These are phyloP conservation scores for Limnothrissa miodon DNA, from an alignment of 2,113 vertebrate species.

Conservation along the genomic window DNA sequence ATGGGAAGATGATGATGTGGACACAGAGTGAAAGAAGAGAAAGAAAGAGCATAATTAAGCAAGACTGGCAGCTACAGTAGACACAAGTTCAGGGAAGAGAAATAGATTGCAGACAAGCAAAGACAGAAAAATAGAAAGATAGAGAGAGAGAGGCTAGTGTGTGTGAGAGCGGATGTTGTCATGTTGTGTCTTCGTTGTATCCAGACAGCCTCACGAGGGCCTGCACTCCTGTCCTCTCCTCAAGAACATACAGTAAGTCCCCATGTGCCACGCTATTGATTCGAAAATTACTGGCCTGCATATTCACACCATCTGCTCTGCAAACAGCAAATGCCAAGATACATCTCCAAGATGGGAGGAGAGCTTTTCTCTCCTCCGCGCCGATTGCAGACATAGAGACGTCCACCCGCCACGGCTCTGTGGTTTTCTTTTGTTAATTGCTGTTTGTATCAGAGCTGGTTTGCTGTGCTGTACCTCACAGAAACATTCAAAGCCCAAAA, in stretches of 20 bases:
- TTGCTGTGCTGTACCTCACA: not conserved
- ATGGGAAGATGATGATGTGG: not conserved
- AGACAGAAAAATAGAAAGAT: constrained; percentile 19
- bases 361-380: constrained; percentile 34
- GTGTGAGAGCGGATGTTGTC: constrained; percentile 7
- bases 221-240: constrained; percentile 52
- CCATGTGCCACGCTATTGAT: constrained; percentile 83
- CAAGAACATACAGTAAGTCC: constrained; percentile 81
- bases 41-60: not conserved
- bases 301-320: constrained; percentile 84
- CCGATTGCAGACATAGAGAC: not conserved
- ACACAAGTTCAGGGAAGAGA: not conserved
- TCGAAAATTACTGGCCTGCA: constrained; percentile 85
- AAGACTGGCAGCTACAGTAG: not conserved
- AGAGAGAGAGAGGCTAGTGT: not conserved
- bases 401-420: not conserved
- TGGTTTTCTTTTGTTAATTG: constrained; percentile 18
- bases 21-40: not conserved
- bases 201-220: constrained; percentile 51
- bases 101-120: not conserved
- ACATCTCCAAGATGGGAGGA: constrained; percentile 58
- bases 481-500: not conserved
- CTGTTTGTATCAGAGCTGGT: not conserved
- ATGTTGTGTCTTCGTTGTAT: constrained; percentile 73
- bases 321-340: constrained; percentile 68